Conservation (phyloP, 53 echinoderm and acorn worm genomes). For the Mesocentrotus franciscanus region DNA sequence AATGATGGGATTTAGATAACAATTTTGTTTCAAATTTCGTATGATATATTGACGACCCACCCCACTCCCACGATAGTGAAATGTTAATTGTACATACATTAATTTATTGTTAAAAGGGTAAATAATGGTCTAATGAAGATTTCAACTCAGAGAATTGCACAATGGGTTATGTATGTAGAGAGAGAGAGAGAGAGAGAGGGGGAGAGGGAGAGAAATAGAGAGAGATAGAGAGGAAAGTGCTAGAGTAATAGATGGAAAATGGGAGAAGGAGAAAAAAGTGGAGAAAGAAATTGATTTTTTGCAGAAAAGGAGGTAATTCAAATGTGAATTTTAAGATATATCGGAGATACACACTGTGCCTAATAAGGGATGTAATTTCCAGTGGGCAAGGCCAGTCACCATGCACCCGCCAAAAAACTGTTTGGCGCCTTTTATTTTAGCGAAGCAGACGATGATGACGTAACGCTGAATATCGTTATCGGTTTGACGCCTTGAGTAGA, state of each 20-base stretch:
- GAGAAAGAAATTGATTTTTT: neutral
- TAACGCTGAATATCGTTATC: conserved; percentile 43
- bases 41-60: too few relatives aligned
- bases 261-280: neutral
- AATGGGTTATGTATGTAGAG: neutral
- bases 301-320: neutral
- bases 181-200: neutral
- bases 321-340: neutral
- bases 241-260: too few relatives aligned
- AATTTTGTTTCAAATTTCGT: too few relatives aligned
- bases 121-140: neutral
- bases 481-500: conserved; percentile 35
- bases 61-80: too few relatives aligned
- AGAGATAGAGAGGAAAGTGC: neutral
- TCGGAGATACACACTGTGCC: neutral
- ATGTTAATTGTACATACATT: too few relatives aligned
- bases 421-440: neutral
- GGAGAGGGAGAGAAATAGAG: neutral
- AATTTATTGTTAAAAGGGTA: too few relatives aligned
- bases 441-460: conserved; percentile 33
- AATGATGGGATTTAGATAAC: too few relatives aligned
- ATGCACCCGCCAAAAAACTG: neutral
- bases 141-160: neutral
- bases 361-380: neutral
- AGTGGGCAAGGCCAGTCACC: conserved; percentile 18